Percentiles rank a stretch among this genome's conserved stretches.
phyloP scores from a whole-genome alignment of 2,113 vertebrate genomes.

The Galeopterus variegatus region DNA sequence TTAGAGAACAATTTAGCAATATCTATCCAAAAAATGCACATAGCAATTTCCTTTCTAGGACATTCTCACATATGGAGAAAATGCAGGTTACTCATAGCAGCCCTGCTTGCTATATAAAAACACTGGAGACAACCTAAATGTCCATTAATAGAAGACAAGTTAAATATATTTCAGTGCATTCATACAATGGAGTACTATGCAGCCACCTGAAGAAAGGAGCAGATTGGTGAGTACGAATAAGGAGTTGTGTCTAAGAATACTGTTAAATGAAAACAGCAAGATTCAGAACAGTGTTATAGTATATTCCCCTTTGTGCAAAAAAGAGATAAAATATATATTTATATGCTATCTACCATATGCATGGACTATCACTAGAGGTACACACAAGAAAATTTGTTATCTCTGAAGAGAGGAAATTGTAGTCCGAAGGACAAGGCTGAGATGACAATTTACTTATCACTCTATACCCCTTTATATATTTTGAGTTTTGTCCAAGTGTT shows the following conservation, averaged over 20 bases:
- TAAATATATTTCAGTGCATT: neutral
- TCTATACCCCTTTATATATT: neutral
- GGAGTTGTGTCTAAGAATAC: neutral
- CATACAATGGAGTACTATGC: neutral
- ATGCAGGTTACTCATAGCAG: neutral
- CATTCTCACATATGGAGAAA: neutral
- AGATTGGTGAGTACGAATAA: neutral
- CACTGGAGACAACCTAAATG: neutral
- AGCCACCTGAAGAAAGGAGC: neutral
- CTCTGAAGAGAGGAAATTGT: neutral
- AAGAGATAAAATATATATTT: neutral
- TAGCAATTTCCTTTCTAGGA: neutral
- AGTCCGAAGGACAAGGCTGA: neutral
- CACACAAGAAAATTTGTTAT: neutral
- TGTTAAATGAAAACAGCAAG: neutral
- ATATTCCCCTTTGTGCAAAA: neutral
- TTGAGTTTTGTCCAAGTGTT: neutral
- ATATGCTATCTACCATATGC: neutral
- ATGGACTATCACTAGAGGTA: neutral
- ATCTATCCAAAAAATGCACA: neutral
- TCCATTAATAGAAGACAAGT: neutral
- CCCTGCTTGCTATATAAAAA: neutral
- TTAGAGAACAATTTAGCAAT: neutral
- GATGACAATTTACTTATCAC: neutral
- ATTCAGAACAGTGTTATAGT: neutral